Evolutionary conservation across 2,888 invertebrate genomes (phyloP).

Genomic region (Diaperis boleti): DNA sequence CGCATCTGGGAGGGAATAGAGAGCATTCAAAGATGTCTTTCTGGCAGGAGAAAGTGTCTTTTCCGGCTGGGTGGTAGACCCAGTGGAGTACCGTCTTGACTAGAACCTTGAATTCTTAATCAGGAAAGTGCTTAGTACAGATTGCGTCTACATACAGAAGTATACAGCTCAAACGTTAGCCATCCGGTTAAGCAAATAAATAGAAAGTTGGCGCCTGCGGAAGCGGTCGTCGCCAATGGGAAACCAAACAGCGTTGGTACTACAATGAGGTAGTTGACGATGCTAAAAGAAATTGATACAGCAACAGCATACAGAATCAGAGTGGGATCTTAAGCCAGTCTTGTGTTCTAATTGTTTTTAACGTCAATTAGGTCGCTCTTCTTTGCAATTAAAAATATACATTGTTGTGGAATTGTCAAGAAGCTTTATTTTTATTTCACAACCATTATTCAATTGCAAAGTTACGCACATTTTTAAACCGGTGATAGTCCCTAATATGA

Average conservation of each 20-base stretch:
- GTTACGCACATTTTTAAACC: too few relatives aligned
- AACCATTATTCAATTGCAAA: too few relatives aligned
- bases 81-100: slow-evolving; percentile 48
- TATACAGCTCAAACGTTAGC: slow-evolving; percentile 48
- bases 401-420: too few relatives aligned
- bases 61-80: slow-evolving; percentile 45
- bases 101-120: slow-evolving; percentile 47
- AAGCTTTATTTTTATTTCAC: too few relatives aligned
- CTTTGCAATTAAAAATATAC: too few relatives aligned
- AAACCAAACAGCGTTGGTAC: slow-evolving; percentile 49
- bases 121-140: neutral
- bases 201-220: slow-evolving; percentile 41
- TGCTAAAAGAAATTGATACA: too few relatives aligned
- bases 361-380: too few relatives aligned
- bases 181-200: slow-evolving; percentile 45
- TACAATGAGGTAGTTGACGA: slow-evolving; percentile 43
- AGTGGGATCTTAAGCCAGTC: too few relatives aligned
- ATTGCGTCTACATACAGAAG: slow-evolving; percentile 48
- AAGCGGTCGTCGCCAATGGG: slow-evolving; percentile 44
- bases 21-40: slow-evolving; percentile 49
- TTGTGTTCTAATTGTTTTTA: too few relatives aligned
- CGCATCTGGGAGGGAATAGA: slow-evolving; percentile 50
- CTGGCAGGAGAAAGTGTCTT: slow-evolving; percentile 7
- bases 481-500: too few relatives aligned
- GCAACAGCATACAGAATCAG: too few relatives aligned